These are phyloP conservation scores for Lindbergichthys nudifrons DNA, from an alignment of 2,797 vertebrate species.

Conservation along the genomic window DNA sequence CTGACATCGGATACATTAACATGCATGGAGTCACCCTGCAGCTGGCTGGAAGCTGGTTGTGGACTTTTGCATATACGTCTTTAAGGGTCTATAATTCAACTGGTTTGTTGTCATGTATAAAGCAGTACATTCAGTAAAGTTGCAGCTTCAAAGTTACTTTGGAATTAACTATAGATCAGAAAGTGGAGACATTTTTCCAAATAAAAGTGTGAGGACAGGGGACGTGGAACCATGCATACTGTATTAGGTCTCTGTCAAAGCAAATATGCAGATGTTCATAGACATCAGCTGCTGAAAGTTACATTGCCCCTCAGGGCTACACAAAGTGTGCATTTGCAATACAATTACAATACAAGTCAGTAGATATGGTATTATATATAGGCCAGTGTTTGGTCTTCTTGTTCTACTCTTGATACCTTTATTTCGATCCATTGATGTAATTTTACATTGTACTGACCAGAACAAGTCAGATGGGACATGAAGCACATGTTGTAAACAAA, in stretches of 20 bases:
- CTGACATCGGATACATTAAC: constrained; percentile 16
- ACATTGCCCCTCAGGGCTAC: neutral
- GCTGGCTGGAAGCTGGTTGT: neutral
- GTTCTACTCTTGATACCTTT: no score
- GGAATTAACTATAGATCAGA: neutral
- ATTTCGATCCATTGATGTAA: no score
- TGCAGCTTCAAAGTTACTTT: neutral
- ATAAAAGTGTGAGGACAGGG: neutral
- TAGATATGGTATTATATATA: no score
- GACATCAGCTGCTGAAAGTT: no score
- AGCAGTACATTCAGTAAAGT: neutral
- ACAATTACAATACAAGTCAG: no score
- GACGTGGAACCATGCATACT: neutral
- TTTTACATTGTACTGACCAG: no score
- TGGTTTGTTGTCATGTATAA: neutral
- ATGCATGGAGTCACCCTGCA: constrained; percentile 6
- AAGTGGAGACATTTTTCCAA: neutral
- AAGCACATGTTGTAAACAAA: no score
- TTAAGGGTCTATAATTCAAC: neutral
- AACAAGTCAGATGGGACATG: no score
- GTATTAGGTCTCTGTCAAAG: no score
- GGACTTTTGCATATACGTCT: neutral
- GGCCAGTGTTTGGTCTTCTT: no score
- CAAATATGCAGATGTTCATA: no score
- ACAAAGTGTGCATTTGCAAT: neutral